phyloP scores from a whole-genome alignment of 2,113 vertebrate genomes.

The Crocuta crocuta region DNA sequence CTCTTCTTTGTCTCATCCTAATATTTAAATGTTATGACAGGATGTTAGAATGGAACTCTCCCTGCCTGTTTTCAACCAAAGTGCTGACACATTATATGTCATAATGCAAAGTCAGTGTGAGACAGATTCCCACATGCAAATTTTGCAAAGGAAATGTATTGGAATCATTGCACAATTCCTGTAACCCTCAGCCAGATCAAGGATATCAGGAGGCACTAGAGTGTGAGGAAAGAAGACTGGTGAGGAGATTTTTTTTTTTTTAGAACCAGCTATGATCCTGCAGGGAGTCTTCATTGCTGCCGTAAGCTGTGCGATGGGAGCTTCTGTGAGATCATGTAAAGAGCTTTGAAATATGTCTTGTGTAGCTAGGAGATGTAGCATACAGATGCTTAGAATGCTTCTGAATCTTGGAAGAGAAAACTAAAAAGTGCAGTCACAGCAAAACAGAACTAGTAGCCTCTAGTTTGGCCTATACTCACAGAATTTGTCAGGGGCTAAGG shows the following conservation, averaged over 20 bases:
- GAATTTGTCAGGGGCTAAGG: background rate
- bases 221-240: background rate
- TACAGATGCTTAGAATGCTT: background rate
- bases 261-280: background rate
- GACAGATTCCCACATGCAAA: background rate
- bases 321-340: background rate
- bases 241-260: background rate
- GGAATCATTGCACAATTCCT: background rate
- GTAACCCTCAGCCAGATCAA: background rate
- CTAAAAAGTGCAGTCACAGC: background rate
- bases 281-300: background rate
- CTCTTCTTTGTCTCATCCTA: background rate
- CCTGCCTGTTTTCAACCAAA: background rate
- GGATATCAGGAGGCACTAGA: background rate
- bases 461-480: background rate
- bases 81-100: background rate
- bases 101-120: background rate
- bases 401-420: background rate
- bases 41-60: background rate
- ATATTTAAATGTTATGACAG: background rate
- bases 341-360: background rate
- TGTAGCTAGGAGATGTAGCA: background rate
- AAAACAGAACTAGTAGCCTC: background rate
- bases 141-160: slow-evolving; percentile 37
- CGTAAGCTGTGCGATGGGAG: background rate